Percentiles rank a stretch among this genome's conserved stretches.
phyloP scores from a whole-genome alignment of 1,140 invertebrate genomes.

The Oryctes rhinoceros region DNA sequence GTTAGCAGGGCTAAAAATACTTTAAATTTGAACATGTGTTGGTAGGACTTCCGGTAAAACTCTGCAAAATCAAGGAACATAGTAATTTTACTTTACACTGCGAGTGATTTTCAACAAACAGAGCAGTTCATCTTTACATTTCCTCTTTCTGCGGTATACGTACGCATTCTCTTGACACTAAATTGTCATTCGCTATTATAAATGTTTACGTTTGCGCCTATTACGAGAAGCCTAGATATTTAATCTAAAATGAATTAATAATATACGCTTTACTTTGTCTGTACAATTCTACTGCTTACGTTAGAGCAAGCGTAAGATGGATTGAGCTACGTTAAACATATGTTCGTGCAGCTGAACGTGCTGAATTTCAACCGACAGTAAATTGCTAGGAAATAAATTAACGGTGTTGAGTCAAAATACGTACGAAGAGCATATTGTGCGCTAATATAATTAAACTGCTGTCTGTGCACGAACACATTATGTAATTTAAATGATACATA shows the following conservation, averaged over 20 bases:
- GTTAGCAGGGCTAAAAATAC: too few species aligned
- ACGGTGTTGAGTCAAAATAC: not conserved
- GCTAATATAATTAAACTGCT: not conserved
- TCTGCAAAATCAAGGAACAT: too few species aligned
- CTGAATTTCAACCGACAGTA: conserved; percentile 14
- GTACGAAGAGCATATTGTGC: not conserved
- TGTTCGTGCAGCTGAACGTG: not conserved
- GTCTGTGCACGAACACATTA: not conserved
- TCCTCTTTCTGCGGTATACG: too few species aligned
- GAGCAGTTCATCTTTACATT: too few species aligned
- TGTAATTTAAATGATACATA: not conserved
- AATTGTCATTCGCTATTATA: too few species aligned
- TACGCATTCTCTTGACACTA: too few species aligned
- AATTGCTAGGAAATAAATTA: conserved; percentile 20
- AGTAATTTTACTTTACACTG: too few species aligned
- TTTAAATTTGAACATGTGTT: too few species aligned
- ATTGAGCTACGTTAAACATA: not conserved
- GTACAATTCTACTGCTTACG: not conserved
- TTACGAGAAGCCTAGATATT: too few species aligned
- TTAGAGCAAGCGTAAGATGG: not conserved
- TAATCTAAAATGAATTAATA: not conserved
- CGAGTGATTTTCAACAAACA: too few species aligned
- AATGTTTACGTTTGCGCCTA: too few species aligned
- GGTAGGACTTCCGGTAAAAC: too few species aligned
- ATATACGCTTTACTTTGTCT: not conserved